Evolutionary conservation across 2,113 vertebrate genomes (phyloP).

Genomic region (Centropus unirufus): DNA sequence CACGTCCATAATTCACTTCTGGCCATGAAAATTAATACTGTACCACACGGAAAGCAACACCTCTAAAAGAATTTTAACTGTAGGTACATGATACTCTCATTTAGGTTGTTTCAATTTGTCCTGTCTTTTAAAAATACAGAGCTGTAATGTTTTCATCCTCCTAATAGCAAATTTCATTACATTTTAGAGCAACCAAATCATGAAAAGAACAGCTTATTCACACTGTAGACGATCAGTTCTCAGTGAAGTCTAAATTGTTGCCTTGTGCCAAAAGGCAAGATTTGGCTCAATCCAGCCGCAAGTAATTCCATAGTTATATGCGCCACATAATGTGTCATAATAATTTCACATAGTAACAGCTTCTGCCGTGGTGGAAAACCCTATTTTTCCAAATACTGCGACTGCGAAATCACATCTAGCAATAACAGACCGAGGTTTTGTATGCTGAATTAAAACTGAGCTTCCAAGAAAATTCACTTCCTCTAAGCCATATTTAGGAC

Average conservation of each 20-base stretch:
- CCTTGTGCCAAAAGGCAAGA: neutral
- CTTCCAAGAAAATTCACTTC: neutral
- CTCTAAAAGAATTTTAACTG: neutral
- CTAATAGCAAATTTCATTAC: neutral
- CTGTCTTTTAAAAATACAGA: neutral
- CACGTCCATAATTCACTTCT: neutral
- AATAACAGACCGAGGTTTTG: neutral
- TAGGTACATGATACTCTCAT: neutral
- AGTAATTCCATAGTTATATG: neutral
- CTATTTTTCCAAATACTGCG: neutral
- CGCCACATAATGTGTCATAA: neutral
- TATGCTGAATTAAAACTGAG: neutral
- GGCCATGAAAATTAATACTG: neutral
- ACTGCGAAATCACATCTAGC: neutral
- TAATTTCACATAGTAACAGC: neutral
- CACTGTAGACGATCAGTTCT: fast-evolving
- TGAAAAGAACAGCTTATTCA: neutral
- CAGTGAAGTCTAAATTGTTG: neutral
- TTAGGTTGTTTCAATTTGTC: neutral
- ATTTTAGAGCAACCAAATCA: neutral
- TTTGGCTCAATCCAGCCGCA: neutral
- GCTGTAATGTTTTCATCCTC: neutral
- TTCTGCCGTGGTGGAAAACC: neutral
- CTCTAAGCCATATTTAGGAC: neutral
- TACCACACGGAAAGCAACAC: neutral